Base-by-base conservation (phyloP, 2,797 vertebrate species). In the Pogonophryne albipinna region DNA sequence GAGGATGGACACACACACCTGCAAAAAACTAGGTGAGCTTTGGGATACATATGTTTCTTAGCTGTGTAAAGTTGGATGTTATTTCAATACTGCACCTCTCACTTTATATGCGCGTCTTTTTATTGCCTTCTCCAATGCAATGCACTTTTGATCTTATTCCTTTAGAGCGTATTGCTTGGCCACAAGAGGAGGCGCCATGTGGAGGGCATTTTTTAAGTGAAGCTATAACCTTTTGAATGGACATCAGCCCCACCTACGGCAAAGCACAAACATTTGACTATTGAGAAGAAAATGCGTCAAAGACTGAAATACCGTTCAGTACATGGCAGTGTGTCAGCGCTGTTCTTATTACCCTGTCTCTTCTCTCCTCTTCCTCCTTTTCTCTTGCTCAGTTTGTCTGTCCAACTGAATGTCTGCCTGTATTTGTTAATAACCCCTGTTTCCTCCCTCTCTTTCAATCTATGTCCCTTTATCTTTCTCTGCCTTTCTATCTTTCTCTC, bases 221-320 rank as follows among this genome's bases (percentile, higher is more conserved):
- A 84, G 85, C 87, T 81, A 71, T 84, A 70, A 76, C 82, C 82
- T 88, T 38, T 83, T 91, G 84, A 93, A 88, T 52, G 92, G 89
- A 93, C 90, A 89, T 89, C 90, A 87, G 83, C 86, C 85, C 79
- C 78, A 81, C 84, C 85, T 83, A 80, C 83, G 42, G 90, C 84
- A 93, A 93, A 94, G 93, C 93, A 94, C 93, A 94, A 93, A 91
- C 84, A 87, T 84, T 88, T 87, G 82, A 88, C 80, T 73, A 76
- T 85, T 86, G 67, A 89, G 79, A 78, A 78, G 79, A 85, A 80
- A 71, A 78, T 20, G 52, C 15, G 57, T 83, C 73, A 91, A 90
- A 81, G 78, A 87, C 87, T 85, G 78, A 88, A 71, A 71, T 23
- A 17, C 61, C 73, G 68, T 73, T 66, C 65, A 80, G 76, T 74